Evolutionary conservation across 2,797 vertebrate genomes (phyloP).

Genomic region (Spinus pinus): DNA sequence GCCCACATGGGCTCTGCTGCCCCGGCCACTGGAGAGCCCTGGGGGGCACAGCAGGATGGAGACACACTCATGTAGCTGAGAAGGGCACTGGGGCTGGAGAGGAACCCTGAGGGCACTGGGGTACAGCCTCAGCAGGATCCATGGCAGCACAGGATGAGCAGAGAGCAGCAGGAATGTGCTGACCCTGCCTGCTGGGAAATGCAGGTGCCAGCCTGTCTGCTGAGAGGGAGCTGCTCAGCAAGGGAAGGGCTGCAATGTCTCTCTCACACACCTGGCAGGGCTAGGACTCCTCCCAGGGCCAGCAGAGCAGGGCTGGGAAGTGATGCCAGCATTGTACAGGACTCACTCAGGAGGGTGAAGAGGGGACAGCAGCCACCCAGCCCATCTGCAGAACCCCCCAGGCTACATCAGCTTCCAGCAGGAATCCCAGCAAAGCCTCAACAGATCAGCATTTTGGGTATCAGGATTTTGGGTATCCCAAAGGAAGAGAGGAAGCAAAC

Average conservation of each 20-base stretch:
- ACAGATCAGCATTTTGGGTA: neutral
- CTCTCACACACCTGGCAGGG: neutral
- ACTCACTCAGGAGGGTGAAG: accelerated
- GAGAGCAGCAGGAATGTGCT: neutral
- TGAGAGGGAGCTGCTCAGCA: neutral
- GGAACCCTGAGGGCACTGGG: neutral
- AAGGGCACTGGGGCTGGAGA: neutral
- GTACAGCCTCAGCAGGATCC: neutral
- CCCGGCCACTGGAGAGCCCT: neutral
- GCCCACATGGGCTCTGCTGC: accelerated
- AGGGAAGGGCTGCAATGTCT: neutral
- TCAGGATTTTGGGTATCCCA: neutral
- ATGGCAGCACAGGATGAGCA: accelerated
- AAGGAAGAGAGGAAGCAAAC: neutral
- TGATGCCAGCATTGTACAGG: accelerated
- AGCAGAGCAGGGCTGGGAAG: neutral
- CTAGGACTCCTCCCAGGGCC: neutral
- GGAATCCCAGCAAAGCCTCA: neutral
- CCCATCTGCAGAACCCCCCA: neutral
- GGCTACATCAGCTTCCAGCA: neutral
- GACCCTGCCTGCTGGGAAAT: neutral
- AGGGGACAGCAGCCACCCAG: neutral
- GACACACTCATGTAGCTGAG: accelerated
- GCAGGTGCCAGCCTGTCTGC: neutral
- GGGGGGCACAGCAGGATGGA: neutral